Conservation (phyloP, 2,113 vertebrate genomes). For the Pipa parva region DNA sequence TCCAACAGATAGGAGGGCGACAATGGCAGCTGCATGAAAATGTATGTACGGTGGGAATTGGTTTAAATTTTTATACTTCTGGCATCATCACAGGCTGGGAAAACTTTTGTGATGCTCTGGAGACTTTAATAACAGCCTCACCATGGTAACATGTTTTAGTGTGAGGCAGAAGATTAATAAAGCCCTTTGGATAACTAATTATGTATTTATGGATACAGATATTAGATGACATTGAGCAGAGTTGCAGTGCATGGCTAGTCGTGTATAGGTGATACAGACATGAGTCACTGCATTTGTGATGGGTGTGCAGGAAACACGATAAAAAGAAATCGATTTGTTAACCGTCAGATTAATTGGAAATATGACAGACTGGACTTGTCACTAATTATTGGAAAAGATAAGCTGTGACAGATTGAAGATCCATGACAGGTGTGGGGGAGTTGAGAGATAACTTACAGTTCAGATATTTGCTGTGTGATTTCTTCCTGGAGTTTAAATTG, state of each 20-base stretch:
- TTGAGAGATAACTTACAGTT: no score
- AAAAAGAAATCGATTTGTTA: constrained; percentile 17
- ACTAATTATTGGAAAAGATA: constrained; percentile 19
- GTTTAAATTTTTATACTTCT: constrained; percentile 7
- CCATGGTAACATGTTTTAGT: background rate
- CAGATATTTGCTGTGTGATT: no score
- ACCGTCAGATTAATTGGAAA: constrained; percentile 10
- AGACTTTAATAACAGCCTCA: background rate
- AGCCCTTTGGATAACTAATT: no score
- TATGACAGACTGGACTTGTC: constrained; percentile 2
- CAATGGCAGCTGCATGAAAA: constrained; percentile 1
- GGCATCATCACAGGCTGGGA: background rate
- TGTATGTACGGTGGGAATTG: background rate
- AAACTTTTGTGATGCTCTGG: background rate
- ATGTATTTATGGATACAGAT: background rate
- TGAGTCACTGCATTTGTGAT: constrained; percentile 7
- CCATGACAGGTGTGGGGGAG: no score
- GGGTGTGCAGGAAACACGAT: background rate
- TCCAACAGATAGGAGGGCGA: background rate
- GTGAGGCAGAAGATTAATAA: no score
- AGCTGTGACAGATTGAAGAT: background rate
- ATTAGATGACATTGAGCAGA: background rate
- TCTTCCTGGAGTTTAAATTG: no score
- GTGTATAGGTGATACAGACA: background rate
- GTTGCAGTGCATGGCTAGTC: background rate